A percentile compares a stretch with the other conserved stretches of the same genome.
phyloP scores from a whole-genome alignment of 2,113 vertebrate species.

The Alethe diademata region DNA sequence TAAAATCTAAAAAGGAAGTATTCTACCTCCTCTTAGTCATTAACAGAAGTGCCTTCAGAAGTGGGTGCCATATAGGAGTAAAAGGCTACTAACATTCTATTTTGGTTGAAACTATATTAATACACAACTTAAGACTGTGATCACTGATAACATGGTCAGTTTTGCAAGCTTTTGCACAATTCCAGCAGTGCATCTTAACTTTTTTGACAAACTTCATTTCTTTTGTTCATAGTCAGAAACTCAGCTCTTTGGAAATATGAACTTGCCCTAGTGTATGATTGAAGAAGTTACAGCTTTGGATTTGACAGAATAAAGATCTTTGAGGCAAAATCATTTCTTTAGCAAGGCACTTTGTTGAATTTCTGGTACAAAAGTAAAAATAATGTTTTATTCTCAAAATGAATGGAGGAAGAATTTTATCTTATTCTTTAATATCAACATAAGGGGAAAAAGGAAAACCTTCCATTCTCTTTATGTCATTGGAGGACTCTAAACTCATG shows the following conservation, averaged over 20 bases:
- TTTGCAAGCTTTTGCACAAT: conserved; percentile 12
- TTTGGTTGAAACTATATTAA: not conserved
- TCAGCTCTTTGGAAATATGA: not conserved
- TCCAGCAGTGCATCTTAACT: not conserved
- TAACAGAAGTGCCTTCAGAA: conserved; percentile 42
- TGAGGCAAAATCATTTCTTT: not conserved
- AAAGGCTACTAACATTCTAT: not conserved
- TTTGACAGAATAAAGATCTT: not conserved
- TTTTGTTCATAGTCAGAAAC: not conserved
- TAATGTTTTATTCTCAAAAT: not conserved
- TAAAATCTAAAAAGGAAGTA: not conserved
- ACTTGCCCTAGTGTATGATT: not conserved
- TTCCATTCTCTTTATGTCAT: not conserved
- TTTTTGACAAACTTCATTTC: not conserved
- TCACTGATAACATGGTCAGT: not conserved
- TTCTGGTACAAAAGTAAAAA: not conserved
- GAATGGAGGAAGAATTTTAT: not conserved
- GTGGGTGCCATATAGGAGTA: not conserved
- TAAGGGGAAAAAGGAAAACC: not conserved
- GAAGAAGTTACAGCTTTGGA: not conserved
- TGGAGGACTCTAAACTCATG: not conserved
- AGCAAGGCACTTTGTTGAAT: not conserved
- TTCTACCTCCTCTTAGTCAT: conserved; percentile 1
- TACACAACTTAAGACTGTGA: not conserved
- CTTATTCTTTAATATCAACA: not conserved